These are phyloP conservation scores for Philaenus spumarius DNA, from an alignment of 1,140 invertebrate species.

Conservation along the genomic window DNA sequence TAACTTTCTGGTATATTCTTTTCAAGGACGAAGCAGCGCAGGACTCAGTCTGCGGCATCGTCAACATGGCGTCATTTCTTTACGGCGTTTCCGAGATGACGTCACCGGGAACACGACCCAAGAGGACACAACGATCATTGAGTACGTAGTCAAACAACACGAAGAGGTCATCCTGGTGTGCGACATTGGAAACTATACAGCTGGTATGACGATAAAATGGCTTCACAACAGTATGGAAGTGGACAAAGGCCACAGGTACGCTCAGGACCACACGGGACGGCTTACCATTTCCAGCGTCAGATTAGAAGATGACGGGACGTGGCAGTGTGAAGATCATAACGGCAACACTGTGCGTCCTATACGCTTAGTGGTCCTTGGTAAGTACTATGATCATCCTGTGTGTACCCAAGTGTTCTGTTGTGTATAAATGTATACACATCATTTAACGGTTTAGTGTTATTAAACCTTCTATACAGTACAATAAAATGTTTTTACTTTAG, in stretches of 20 bases:
- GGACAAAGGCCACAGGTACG: conserved; percentile 45
- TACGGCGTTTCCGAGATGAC: too few relatives aligned
- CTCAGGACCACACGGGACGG: conserved; percentile 48
- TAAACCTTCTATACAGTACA: too few relatives aligned
- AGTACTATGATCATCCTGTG: too few relatives aligned
- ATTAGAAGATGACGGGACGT: conserved; percentile 59
- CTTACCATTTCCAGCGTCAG: conserved; percentile 58
- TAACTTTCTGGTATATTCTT: too few relatives aligned
- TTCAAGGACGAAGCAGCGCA: too few relatives aligned
- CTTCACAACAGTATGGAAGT: conserved; percentile 41
- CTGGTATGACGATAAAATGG: conserved; percentile 30
- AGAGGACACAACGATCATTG: not conserved
- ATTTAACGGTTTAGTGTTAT: too few relatives aligned
- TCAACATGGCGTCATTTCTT: too few relatives aligned
- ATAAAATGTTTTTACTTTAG: too few relatives aligned
- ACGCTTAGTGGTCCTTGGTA: conserved; percentile 57
- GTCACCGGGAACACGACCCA: too few relatives aligned
- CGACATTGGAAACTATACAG: not conserved
- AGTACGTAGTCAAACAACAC: conserved; percentile 11
- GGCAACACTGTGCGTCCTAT: conserved; percentile 52
- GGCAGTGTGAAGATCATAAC: conserved; percentile 56
- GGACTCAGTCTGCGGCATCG: too few relatives aligned
- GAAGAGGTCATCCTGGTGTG: not conserved
- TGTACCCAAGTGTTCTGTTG: too few relatives aligned
- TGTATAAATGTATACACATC: not conserved